A percentile compares a stretch with the other conserved stretches of the same genome.
These are phyloP conservation scores for Cantharis flavilabris DNA, from an alignment of 2,888 invertebrate genomes.

Conservation along the genomic window DNA sequence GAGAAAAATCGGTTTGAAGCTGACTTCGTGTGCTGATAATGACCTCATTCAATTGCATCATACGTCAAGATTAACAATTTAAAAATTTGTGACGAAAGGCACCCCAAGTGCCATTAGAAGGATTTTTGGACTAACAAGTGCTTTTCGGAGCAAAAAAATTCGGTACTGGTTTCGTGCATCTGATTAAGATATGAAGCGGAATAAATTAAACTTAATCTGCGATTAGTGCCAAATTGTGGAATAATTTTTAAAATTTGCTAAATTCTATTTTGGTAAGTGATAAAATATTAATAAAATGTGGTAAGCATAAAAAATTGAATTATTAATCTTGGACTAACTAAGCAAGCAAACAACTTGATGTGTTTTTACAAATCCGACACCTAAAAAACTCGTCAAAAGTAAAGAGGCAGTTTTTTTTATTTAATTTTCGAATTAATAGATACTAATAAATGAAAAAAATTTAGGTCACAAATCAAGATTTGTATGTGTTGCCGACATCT, in stretches of 20 bases:
- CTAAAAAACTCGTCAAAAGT: neutral
- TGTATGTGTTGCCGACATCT: constrained; percentile 24
- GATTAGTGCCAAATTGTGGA: neutral
- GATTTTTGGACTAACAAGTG: neutral
- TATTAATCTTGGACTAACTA: neutral
- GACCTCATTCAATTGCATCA: constrained; percentile 11
- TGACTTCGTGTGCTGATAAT: neutral
- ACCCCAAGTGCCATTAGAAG: neutral
- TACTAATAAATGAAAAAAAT: constrained; percentile 20
- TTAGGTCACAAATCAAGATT: constrained; percentile 26
- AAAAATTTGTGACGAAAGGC: neutral
- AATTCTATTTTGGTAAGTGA: neutral
- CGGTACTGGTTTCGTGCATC: neutral
- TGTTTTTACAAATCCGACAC: neutral
- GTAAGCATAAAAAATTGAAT: neutral
- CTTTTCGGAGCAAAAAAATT: neutral
- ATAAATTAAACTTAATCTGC: neutral
- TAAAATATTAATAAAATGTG: neutral
- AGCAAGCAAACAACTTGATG: neutral
- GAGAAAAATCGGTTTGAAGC: constrained; percentile 8
- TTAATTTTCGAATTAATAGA: constrained; percentile 8
- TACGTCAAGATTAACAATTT: neutral
- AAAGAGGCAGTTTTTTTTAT: neutral
- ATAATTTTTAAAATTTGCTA: constrained; percentile 1
- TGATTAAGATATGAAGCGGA: neutral